Conservation (phyloP, 2,888 invertebrate species). For the Sylvicola cinctus region DNA sequence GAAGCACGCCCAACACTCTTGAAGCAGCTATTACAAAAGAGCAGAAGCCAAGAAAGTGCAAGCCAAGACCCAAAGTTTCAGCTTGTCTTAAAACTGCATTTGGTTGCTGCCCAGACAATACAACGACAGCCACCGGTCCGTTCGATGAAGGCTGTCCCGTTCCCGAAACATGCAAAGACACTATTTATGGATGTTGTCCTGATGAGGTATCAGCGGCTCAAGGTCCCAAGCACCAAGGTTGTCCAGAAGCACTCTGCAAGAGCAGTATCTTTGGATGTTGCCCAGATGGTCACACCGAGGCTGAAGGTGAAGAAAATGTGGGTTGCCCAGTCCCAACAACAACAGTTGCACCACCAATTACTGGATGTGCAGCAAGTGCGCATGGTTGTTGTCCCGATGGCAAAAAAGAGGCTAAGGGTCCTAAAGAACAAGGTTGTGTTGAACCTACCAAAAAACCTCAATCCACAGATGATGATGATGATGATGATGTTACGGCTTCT, state of each 20-base stretch:
- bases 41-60: conserved; percentile 32
- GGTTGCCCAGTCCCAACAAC: conserved; percentile 54
- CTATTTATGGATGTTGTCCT: conserved; percentile 59
- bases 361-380: conserved; percentile 6
- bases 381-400: conserved; percentile 64
- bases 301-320: conserved; percentile 47
- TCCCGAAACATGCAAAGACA: conserved; percentile 53
- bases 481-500: conserved; percentile 58
- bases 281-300: conserved; percentile 45
- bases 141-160: conserved; percentile 59
- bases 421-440: conserved; percentile 27
- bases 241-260: conserved; percentile 50
- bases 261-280: conserved; percentile 78
- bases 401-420: conserved; percentile 30
- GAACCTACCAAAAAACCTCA: conserved; percentile 39
- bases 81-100: conserved; percentile 42
- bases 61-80: conserved; percentile 30
- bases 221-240: conserved; percentile 50
- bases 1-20: conserved; percentile 31
- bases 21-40: conserved; percentile 29
- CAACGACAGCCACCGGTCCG: conserved; percentile 56
- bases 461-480: conserved; percentile 62
- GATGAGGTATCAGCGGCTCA: conserved; percentile 60
- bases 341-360: conserved; percentile 12
- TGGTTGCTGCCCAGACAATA: conserved; percentile 72